phyloP scores from a whole-genome alignment of 1,140 invertebrate genomes.

The Steinernema khuongi region DNA sequence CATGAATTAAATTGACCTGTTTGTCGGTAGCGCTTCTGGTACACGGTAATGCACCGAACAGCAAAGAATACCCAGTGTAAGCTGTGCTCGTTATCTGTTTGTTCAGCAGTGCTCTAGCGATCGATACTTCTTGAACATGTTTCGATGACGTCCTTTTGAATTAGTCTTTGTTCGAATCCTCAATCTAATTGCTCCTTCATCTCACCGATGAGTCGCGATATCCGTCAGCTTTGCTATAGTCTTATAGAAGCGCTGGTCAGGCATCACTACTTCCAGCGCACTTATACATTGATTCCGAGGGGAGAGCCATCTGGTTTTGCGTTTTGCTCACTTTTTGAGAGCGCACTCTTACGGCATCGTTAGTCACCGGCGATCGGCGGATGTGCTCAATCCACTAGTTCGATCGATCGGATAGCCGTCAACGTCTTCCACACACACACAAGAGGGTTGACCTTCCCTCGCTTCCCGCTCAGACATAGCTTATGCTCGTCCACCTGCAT shows the following conservation, averaged over 20 bases:
- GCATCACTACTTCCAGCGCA: neutral
- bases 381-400: neutral
- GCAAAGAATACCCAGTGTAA: neutral
- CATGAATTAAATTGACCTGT: too few relatives aligned
- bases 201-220: too few relatives aligned
- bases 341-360: neutral
- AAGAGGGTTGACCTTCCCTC: neutral
- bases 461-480: neutral
- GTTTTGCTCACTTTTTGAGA: neutral
- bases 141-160: neutral
- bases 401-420: constrained; percentile 12
- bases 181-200: too few relatives aligned
- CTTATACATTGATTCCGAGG: neutral
- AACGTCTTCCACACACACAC: neutral
- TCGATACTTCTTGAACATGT: neutral
- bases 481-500: neutral
- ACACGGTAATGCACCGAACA: neutral
- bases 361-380: neutral
- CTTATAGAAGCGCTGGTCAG: neutral
- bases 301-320: neutral
- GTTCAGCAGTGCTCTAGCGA: neutral
- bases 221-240: neutral
- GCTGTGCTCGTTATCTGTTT: constrained; percentile 9
- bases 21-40: too few relatives aligned
- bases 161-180: neutral